These are phyloP conservation scores for Herpetotheres cachinnans DNA, from an alignment of 2,113 vertebrate species.

Conservation along the genomic window DNA sequence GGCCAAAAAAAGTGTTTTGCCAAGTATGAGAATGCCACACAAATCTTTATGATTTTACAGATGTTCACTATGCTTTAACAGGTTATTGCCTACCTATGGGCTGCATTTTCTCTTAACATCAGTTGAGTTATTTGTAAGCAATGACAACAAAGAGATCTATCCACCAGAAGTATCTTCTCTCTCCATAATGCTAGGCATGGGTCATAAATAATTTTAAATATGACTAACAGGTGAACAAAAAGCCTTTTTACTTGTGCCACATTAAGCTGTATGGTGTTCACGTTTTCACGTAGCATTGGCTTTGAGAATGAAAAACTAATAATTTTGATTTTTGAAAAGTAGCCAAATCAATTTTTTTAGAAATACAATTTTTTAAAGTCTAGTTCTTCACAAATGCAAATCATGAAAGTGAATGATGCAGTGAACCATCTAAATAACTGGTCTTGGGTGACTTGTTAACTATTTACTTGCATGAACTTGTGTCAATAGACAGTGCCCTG, in stretches of 20 bases:
- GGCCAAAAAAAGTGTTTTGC: not conserved
- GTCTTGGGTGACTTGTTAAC: constrained; percentile 44
- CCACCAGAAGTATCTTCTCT: not conserved
- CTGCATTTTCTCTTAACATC: not conserved
- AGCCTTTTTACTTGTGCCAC: not conserved
- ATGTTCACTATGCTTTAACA: not conserved
- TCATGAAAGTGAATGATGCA: not conserved
- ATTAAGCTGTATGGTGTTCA: not conserved
- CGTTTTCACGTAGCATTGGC: not conserved
- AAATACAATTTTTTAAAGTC: not conserved
- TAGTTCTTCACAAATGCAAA: not conserved
- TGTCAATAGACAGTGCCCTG: constrained; percentile 35
- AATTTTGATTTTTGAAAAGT: not conserved
- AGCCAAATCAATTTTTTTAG: not conserved
- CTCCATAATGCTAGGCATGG: not conserved
- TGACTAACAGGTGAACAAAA: not conserved
- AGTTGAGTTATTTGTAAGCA: not conserved
- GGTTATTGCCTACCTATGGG: not conserved
- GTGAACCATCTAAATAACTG: not conserved
- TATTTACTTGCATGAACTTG: constrained; percentile 28
- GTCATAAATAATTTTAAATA: constrained; percentile 7
- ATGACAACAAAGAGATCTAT: not conserved
- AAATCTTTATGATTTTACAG: not conserved
- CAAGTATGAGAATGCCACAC: not conserved
- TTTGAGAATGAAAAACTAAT: not conserved